Percentiles rank a stretch among this genome's conserved stretches.
Evolutionary conservation across 2,113 vertebrate genomes (phyloP).

Genomic region (Sapajus apella): DNA sequence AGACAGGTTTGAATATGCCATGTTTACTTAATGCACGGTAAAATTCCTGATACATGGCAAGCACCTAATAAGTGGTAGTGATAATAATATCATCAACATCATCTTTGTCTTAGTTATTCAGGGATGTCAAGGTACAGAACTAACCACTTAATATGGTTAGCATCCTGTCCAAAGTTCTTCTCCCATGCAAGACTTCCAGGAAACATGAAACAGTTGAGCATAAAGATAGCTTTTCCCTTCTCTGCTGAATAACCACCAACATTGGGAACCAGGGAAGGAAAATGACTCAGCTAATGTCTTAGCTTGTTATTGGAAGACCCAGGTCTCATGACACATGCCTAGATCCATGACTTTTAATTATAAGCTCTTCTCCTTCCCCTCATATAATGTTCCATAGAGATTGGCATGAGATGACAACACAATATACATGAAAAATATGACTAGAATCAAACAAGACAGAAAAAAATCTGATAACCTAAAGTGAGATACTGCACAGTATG

Average conservation of each 20-base stretch:
- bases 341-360: not conserved
- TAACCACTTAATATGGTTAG: too few relatives aligned
- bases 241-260: not conserved
- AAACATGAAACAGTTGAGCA: not conserved
- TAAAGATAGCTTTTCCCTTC: not conserved
- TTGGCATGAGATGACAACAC: not conserved
- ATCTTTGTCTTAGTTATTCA: not conserved
- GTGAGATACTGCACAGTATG: not conserved
- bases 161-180: not conserved
- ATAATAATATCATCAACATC: not conserved
- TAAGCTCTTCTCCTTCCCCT: not conserved
- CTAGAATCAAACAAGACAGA: not conserved
- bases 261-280: not conserved
- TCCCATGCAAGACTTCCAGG: not conserved
- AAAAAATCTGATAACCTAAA: not conserved
- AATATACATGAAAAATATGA: not conserved
- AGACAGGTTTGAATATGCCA: not conserved
- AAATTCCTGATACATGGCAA: not conserved
- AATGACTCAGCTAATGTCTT: not conserved
- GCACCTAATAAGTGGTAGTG: not conserved
- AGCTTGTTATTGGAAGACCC: not conserved
- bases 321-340: not conserved
- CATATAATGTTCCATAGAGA: not conserved
- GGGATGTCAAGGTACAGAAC: not conserved
- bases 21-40: fast-evolving